Conservation (phyloP, 2,797 vertebrate genomes). For the Scarus forsteni region DNA sequence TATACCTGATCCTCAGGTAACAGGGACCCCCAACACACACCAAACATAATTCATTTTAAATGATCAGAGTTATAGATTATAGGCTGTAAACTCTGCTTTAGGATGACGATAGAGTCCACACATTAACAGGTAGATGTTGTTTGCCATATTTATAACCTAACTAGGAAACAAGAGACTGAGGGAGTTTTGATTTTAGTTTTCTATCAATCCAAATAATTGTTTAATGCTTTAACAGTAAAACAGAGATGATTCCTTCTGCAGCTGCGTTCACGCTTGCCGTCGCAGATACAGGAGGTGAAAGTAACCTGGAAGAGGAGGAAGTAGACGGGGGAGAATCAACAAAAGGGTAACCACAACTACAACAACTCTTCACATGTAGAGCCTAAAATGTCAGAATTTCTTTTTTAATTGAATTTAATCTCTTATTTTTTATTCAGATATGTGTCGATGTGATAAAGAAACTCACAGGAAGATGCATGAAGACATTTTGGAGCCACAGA, state of each 20-base stretch:
- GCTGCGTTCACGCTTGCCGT: neutral
- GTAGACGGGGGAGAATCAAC: neutral
- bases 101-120: too few relatives aligned
- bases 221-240: neutral
- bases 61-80: too few relatives aligned
- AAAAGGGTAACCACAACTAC: neutral
- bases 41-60: too few relatives aligned
- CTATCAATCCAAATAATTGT: neutral
- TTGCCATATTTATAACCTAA: too few relatives aligned
- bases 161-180: too few relatives aligned
- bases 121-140: too few relatives aligned
- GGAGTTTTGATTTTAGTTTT: too few relatives aligned
- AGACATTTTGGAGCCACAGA: neutral
- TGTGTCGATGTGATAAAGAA: neutral
- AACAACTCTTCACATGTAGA: neutral
- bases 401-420: neutral
- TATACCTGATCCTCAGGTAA: too few relatives aligned
- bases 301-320: slow-evolving; percentile 29
- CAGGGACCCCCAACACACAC: too few relatives aligned
- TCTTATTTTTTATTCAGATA: neutral
- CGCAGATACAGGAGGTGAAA: neutral
- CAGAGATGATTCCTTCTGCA: neutral
- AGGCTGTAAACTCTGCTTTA: too few relatives aligned
- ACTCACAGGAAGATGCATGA: neutral
- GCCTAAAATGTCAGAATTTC: neutral